phyloP scores from a whole-genome alignment of 2,888 invertebrate genomes.

The Philopedon plagiatum region DNA sequence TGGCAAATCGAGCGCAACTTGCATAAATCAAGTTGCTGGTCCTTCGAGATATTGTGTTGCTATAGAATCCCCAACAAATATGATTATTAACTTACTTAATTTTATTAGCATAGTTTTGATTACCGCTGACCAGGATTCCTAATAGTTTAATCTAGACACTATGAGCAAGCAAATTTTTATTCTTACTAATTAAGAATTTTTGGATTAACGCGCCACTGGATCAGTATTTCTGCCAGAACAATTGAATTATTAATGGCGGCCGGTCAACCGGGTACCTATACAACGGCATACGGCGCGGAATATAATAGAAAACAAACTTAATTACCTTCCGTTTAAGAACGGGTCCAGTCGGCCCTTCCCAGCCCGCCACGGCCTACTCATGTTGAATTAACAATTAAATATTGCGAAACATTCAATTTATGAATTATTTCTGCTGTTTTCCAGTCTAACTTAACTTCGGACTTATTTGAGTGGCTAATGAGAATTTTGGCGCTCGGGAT shows the following conservation, averaged over 20 bases:
- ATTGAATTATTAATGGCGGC: slow-evolving; percentile 52
- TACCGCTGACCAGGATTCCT: too few species aligned
- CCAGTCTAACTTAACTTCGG: slow-evolving; percentile 27
- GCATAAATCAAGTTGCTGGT: too few species aligned
- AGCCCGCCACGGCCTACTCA: slow-evolving; percentile 59
- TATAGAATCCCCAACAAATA: too few species aligned
- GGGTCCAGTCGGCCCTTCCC: slow-evolving; percentile 61
- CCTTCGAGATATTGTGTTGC: too few species aligned
- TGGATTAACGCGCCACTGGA: too few species aligned
- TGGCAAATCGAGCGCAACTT: too few species aligned
- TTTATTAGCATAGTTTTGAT: too few species aligned
- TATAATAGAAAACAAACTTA: slow-evolving; percentile 71
- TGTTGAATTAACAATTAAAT: slow-evolving; percentile 68
- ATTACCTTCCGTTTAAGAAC: slow-evolving; percentile 68
- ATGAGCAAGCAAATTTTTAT: too few species aligned
- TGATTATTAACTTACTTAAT: too few species aligned
- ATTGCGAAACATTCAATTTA: slow-evolving; percentile 69
- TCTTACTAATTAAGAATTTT: too few species aligned
- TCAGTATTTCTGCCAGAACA: slow-evolving; percentile 25
- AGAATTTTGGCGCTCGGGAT: slow-evolving; percentile 3
- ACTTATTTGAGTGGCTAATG: slow-evolving; percentile 31
- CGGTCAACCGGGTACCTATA: slow-evolving; percentile 61
- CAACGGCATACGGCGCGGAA: too few species aligned
- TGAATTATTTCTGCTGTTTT: slow-evolving; percentile 64
- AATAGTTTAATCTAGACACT: too few species aligned